Evolutionary conservation across 2,888 invertebrate species (phyloP).

Genomic region (Emmelina monodactyla): DNA sequence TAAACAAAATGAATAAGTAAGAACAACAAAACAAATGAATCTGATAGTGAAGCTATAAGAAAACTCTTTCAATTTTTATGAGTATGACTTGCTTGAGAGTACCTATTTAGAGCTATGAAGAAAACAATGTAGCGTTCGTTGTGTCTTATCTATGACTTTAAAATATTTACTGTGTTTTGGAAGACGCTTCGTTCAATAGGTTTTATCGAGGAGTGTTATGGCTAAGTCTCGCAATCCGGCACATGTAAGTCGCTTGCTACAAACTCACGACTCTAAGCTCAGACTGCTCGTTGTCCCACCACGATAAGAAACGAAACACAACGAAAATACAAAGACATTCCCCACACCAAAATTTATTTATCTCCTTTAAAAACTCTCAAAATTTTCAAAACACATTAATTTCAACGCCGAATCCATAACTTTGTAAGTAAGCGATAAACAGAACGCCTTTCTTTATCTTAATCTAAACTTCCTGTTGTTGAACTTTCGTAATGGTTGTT

Average conservation of each 20-base stretch:
- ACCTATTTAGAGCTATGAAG: too few relatives aligned
- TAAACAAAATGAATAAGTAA: too few relatives aligned
- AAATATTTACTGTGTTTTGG: too few relatives aligned
- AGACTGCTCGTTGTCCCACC: slow-evolving; percentile 43
- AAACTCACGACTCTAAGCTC: slow-evolving; percentile 7
- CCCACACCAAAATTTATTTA: not conserved
- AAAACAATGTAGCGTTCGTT: too few relatives aligned
- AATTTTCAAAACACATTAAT: slow-evolving; percentile 22
- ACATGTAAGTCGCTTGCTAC: slow-evolving; percentile 16
- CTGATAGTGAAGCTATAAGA: too few relatives aligned
- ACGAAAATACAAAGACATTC: not conserved
- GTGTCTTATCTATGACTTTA: too few relatives aligned
- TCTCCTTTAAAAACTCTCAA: not conserved
- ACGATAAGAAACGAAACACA: slow-evolving; percentile 37
- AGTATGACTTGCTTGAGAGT: too few relatives aligned
- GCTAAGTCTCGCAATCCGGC: slow-evolving; percentile 19
- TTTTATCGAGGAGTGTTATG: slow-evolving; percentile 6
- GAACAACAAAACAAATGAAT: too few relatives aligned
- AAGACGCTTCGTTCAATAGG: not conserved
- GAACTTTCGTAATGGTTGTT: too few relatives aligned
- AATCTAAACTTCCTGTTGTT: slow-evolving; percentile 50
- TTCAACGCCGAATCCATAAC: slow-evolving; percentile 29
- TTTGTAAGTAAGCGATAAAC: slow-evolving; percentile 44
- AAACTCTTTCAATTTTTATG: too few relatives aligned
- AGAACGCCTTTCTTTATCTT: slow-evolving; percentile 43